Base-by-base conservation (phyloP, 2,888 invertebrate genomes). In the Doris montereyensis region DNA sequence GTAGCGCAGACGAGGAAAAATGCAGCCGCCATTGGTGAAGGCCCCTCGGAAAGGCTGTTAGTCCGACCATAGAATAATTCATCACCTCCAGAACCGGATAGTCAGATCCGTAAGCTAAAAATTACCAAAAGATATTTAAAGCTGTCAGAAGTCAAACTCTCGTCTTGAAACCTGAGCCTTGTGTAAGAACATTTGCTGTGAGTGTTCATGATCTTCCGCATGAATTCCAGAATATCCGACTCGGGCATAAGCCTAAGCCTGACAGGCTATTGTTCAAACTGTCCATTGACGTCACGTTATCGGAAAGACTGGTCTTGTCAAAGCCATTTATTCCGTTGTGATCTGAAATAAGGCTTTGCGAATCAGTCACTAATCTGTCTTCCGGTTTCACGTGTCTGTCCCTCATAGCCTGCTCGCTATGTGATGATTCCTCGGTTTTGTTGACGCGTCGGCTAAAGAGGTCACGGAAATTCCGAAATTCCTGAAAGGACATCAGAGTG, bases 51-150 rank as follows among this genome's bases (percentile, higher is more conserved):
- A 81, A 10, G 0, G 58, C 34, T 13, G 17, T 30, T 10, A 81
- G 13, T 3, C 75, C 76, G n/a, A 76, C 52, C 28, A 13, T 24
- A 34, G 77, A 78, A 52, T 75, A 81, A 26, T 81, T 81, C 78
- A 81, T 78, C n/a, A 70, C 28, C 24, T 75, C 71, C 41, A 81
- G 57, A 1, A 70, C 75, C 2, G 78, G 81, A 28, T 71, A 76
- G 10, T 34, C 26, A 2, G 70, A 41, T 5, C 35, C 58, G 21
- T 74, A 52, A 13, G 74, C 65, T 57, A 78, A 62, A 17, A 80
- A 58, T 34, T 78, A n/a, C 78, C 13, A 77, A 81, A n/a, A 62
- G 68, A n/a, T 58, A 17, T 13, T n/a, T 5, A 0, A 75, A 24
- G 1, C 70, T 78, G 2, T 60, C 1, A 4, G 24, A 30, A 3